Evolutionary conservation across 2,888 invertebrate species (phyloP).

Genomic region (Antitype chi): DNA sequence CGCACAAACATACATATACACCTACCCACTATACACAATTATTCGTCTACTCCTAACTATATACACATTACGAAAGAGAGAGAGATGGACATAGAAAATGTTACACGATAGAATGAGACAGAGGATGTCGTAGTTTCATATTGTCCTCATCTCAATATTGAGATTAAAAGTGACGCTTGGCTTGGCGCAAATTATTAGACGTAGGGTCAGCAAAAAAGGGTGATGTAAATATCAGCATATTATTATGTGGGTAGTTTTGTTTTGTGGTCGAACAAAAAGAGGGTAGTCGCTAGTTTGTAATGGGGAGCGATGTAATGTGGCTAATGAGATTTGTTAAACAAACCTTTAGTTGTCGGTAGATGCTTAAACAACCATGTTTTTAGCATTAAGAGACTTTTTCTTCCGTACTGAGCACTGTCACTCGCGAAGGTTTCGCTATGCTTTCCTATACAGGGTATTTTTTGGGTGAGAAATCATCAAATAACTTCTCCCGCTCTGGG

Average conservation of each 20-base stretch:
- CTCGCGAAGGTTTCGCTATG: no score
- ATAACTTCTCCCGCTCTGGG: no score
- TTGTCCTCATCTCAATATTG: constrained; percentile 90
- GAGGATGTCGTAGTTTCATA: constrained; percentile 82
- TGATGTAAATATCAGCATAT: constrained; percentile 34
- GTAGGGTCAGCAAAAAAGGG: constrained; percentile 77
- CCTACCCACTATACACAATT: constrained; percentile 48
- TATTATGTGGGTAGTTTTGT: constrained; percentile 42
- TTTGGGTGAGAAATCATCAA: no score
- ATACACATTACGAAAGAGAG: constrained; percentile 50
- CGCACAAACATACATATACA: constrained; percentile 13
- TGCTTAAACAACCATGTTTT: not conserved
- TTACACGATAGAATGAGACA: constrained; percentile 68
- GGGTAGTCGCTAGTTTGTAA: constrained; percentile 21
- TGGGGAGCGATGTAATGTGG: constrained; percentile 8
- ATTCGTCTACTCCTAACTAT: constrained; percentile 32
- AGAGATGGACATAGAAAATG: constrained; percentile 56
- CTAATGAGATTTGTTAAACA: constrained; percentile 37
- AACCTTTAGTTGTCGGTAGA: not conserved
- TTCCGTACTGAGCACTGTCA: no score
- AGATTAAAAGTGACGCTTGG: constrained; percentile 90
- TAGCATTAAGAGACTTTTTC: no score
- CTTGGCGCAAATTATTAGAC: constrained; percentile 88
- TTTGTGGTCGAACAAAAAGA: constrained; percentile 36
- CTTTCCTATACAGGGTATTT: no score